Percentiles rank a stretch among this genome's conserved stretches.
Evolutionary conservation across 2,888 invertebrate genomes (phyloP).

Genomic region (Piscicola geometra): DNA sequence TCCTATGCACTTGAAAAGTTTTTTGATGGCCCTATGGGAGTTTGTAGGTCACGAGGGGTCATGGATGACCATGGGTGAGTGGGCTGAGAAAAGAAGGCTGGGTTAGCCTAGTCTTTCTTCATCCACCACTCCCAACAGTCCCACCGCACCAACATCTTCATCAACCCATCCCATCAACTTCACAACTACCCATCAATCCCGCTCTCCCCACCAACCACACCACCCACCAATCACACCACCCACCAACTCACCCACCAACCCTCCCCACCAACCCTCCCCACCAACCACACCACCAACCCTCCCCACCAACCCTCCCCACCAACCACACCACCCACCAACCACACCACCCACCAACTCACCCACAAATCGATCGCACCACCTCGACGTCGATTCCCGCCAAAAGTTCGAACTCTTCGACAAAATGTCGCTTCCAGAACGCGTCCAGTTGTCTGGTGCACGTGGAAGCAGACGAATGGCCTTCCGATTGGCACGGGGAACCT

Average conservation of each 20-base stretch:
- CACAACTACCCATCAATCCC: background rate
- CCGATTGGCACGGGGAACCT: background rate
- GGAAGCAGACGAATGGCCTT: background rate
- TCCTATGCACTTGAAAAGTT: conserved; percentile 3
- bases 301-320: background rate
- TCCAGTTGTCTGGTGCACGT: background rate
- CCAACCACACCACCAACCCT: background rate
- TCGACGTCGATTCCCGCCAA: background rate
- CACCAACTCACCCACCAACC: background rate
- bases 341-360: background rate
- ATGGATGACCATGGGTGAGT: too few relatives aligned
- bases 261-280: background rate
- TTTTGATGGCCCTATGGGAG: background rate
- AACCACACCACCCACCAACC: background rate
- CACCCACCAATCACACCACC: background rate
- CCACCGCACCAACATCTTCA: background rate
- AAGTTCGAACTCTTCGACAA: background rate
- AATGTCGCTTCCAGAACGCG: background rate
- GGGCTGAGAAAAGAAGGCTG: too few relatives aligned
- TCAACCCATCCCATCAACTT: background rate
- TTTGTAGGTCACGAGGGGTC: too few relatives aligned
- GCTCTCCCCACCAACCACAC: background rate
- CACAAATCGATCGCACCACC: background rate
- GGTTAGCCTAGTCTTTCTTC: too few relatives aligned
- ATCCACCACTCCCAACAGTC: background rate